Conservation (phyloP, 2,113 vertebrate species). For the Zapus hudsonius region DNA sequence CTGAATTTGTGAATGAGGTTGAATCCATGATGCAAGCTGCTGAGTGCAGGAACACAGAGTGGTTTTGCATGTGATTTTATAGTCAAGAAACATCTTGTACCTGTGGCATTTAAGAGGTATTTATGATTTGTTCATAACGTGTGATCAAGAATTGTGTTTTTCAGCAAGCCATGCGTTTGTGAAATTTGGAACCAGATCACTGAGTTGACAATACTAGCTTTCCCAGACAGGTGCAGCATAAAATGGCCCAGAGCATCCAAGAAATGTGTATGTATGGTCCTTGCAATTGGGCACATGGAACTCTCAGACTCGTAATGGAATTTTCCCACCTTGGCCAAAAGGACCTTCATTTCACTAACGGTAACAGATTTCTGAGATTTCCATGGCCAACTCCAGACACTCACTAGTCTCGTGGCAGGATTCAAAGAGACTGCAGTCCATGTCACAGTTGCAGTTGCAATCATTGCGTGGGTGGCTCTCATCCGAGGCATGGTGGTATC, state of each 20-base stretch:
- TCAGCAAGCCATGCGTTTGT: slow-evolving; percentile 72
- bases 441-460: slow-evolving; percentile 86
- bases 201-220: slow-evolving; percentile 51
- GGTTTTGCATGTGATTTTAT: slow-evolving; percentile 71
- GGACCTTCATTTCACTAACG: slow-evolving; percentile 75
- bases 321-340: background rate
- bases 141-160: slow-evolving; percentile 64
- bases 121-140: slow-evolving; percentile 64
- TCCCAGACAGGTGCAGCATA: slow-evolving; percentile 63
- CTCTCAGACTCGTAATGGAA: background rate
- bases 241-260: slow-evolving; percentile 55
- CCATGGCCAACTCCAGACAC: slow-evolving; percentile 89
- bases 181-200: slow-evolving; percentile 67
- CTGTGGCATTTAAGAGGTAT: slow-evolving; percentile 61
- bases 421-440: slow-evolving; percentile 88
- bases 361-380: slow-evolving; percentile 90
- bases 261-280: slow-evolving; percentile 24
- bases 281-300: slow-evolving; percentile 27
- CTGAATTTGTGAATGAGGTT: slow-evolving; percentile 78
- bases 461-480: slow-evolving; percentile 81
- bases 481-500: slow-evolving; percentile 83
- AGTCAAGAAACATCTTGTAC: slow-evolving; percentile 56
- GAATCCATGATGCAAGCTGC: slow-evolving; percentile 68
- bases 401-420: slow-evolving; percentile 88
- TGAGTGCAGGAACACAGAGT: slow-evolving; percentile 58